A percentile compares a stretch with the other conserved stretches of the same genome.
Evolutionary conservation across 1,140 invertebrate genomes (phyloP).

Genomic region (Asbolus verrucosus): DNA sequence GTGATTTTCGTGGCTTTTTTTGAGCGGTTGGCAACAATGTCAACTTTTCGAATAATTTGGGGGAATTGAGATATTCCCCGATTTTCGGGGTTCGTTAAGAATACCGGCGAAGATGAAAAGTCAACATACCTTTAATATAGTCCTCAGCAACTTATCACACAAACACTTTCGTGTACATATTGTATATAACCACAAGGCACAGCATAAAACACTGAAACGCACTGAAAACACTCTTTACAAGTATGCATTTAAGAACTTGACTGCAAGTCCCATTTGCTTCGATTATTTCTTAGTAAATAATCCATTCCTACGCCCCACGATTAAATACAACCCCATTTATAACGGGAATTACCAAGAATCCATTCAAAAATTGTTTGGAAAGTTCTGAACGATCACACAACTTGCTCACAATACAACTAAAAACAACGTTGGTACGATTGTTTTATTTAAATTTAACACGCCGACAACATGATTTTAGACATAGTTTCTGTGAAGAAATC

Average conservation of each 20-base stretch:
- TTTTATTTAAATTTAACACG: conserved; percentile 8
- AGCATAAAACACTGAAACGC: conserved; percentile 37
- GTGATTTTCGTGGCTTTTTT: conserved; percentile 22
- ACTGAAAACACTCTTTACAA: conserved; percentile 36
- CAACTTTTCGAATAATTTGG: background rate
- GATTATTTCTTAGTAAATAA: conserved; percentile 8
- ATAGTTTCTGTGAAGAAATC: conserved; percentile 9
- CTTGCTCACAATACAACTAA: conserved; percentile 6
- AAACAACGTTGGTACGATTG: background rate
- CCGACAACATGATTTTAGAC: background rate
- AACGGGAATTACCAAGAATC: background rate
- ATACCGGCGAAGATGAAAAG: conserved; percentile 8
- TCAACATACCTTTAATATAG: conserved; percentile 45
- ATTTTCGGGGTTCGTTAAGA: background rate
- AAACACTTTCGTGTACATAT: conserved; percentile 47
- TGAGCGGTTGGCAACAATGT: conserved; percentile 4
- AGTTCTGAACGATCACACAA: conserved; percentile 4
- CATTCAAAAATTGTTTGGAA: background rate
- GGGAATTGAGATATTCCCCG: conserved; percentile 13
- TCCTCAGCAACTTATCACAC: conserved; percentile 44
- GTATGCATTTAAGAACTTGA: conserved; percentile 36
- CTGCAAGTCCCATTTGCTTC: conserved; percentile 17
- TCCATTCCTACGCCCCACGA: conserved; percentile 2
- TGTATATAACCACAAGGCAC: conserved; percentile 46
- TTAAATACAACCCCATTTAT: conserved; percentile 6